Evolutionary conservation across 1,140 invertebrate genomes (phyloP).

Genomic region (Ridgeia piscesae): DNA sequence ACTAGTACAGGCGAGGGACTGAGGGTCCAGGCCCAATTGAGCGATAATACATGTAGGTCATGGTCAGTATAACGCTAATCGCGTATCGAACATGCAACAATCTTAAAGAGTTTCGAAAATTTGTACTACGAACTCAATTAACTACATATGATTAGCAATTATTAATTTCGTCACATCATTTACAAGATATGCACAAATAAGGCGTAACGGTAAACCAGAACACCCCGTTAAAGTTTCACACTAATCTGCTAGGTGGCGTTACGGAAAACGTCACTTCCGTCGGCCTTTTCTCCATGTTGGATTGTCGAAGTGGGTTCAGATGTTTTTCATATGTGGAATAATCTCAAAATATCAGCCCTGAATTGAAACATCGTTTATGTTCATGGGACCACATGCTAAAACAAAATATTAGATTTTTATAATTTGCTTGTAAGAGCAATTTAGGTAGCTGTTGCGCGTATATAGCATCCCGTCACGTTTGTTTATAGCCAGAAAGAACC

Average conservation of each 20-base stretch:
- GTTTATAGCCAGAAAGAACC: neutral
- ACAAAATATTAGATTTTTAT: neutral
- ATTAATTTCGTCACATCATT: neutral
- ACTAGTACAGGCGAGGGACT: no score
- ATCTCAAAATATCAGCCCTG: neutral
- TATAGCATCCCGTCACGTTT: neutral
- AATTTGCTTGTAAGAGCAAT: neutral
- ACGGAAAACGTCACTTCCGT: neutral
- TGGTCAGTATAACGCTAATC: neutral
- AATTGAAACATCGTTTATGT: neutral
- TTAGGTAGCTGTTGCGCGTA: neutral
- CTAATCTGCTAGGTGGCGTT: neutral
- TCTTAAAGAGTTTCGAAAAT: neutral
- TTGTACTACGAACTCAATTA: neutral
- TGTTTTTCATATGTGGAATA: neutral
- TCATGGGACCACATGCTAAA: neutral
- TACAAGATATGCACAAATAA: neutral
- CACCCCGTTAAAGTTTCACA: neutral
- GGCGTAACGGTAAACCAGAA: neutral
- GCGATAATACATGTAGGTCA: neutral
- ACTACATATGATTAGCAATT: neutral
- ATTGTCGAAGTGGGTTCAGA: neutral
- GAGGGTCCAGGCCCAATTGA: neutral
- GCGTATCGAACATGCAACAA: neutral
- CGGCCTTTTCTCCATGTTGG: constrained; percentile 3